Conservation (phyloP, 2,888 invertebrate species). For the Brenthis daphne region DNA sequence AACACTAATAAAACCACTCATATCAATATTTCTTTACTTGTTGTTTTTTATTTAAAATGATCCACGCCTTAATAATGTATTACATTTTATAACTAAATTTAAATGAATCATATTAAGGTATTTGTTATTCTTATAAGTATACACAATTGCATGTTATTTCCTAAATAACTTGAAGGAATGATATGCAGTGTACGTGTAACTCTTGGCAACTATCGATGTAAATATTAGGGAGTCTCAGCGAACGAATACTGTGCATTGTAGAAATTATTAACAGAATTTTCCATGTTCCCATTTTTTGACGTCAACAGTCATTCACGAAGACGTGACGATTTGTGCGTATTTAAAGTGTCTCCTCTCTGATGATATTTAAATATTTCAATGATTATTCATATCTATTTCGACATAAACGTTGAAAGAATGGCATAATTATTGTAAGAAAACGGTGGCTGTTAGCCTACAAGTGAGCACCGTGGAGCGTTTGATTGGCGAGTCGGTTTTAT, state of each 20-base stretch:
- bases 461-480: constrained; percentile 48
- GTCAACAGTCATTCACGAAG: constrained; percentile 74
- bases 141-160: constrained; percentile 19
- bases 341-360: constrained; percentile 42
- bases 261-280: constrained; percentile 37
- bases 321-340: constrained; percentile 55
- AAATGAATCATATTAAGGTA: not conserved
- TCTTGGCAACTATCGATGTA: constrained; percentile 33
- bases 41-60: constrained; percentile 24
- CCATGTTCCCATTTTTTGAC: constrained; percentile 49
- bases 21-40: constrained; percentile 28
- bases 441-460: constrained; percentile 38
- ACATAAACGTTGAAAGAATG: constrained; percentile 43
- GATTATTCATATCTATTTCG: constrained; percentile 49
- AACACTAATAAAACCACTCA: constrained; percentile 38
- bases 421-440: constrained; percentile 36
- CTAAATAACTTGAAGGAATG: constrained; percentile 27
- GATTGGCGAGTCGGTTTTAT: constrained; percentile 63
- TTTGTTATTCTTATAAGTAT: not conserved
- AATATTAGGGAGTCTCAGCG: constrained; percentile 26
- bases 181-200: constrained; percentile 25
- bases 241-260: constrained; percentile 9
- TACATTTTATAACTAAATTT: too few species aligned
- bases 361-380: constrained; percentile 44
- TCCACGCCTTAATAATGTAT: not conserved